Evolutionary conservation across 2,888 invertebrate species (phyloP), one percentile per base, ranked within the genome.

Genomic region (Agriopis leucophaearia): DNA sequence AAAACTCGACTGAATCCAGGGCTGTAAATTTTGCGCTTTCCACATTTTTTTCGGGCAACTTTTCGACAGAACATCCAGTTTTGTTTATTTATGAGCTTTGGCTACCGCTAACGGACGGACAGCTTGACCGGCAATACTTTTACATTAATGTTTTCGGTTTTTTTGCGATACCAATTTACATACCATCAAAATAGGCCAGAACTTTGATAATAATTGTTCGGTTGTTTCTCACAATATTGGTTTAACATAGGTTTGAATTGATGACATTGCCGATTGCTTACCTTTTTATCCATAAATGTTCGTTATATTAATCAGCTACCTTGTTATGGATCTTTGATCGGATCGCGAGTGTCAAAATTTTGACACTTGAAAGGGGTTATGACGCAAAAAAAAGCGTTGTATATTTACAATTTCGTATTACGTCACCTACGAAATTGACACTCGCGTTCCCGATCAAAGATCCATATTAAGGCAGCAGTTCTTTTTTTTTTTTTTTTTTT

Each of bases 61-160:
- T 92, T 92, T 88, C 89, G 89, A 91, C 92, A 86, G 86, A 88
- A 86, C 91, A 89, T 89, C 89, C 92, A 91, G 91, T 90, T 90
- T 88, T 91, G 91, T 92, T 93, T 93, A 93, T 93, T 92, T 93
- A 93, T 90, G 92, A 88, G 92, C 91, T 90, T 91, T 90, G 82
- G 86, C 87, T 83, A 83, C 86, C 82, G 80, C 83, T 83, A 86
- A 85, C 86, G 85, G 88, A 85, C 84, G 81, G 83, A 78, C 79
- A 82, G 87, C 85, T 88, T 87, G 85, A 85, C 88, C 88, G 81
- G 90, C 89, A 86, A 88, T 89, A 89, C 86, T 86, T 87, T 85
- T 79, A 82, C 86, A 89, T 88, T 87, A 86, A 86, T 85, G 84
- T 81, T 85, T 77, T 75, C 82, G 81, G 82, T 59, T 82, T 87